A percentile compares a stretch with the other conserved stretches of the same genome.
Evolutionary conservation across 1,140 invertebrate species (phyloP).

Genomic region (Temnothorax longispinosus): DNA sequence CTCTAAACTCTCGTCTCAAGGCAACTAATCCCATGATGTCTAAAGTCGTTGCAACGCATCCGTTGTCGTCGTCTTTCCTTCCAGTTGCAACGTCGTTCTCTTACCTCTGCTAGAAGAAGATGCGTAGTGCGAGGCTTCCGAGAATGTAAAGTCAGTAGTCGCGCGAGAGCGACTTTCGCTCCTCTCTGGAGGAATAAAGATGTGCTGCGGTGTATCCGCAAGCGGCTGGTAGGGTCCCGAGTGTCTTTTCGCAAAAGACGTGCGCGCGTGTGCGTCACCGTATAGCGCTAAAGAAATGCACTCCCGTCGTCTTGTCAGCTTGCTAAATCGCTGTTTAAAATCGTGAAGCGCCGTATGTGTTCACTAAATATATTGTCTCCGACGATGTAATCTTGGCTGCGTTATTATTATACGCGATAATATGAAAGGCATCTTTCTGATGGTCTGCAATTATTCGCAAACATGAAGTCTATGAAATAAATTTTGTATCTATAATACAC

Average conservation of each 20-base stretch:
- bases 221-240: neutral
- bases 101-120: neutral
- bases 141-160: conserved; percentile 44
- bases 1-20: neutral
- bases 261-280: neutral
- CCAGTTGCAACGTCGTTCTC: neutral
- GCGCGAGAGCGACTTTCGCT: conserved; percentile 19
- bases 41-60: neutral
- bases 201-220: conserved; percentile 7
- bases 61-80: neutral
- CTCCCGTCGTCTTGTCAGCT: conserved; percentile 26
- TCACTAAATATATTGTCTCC: conserved; percentile 5
- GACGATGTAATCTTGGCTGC: neutral
- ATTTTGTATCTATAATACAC: neutral
- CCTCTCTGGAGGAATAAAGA: conserved; percentile 11
- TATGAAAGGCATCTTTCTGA: neutral
- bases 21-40: conserved; percentile 19
- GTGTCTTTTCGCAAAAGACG: conserved; percentile 31
- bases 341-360: neutral
- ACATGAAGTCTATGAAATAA: neutral
- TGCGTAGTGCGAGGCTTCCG: conserved; percentile 17
- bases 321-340: conserved; percentile 41
- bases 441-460: neutral
- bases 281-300: neutral
- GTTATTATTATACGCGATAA: conserved; percentile 21